Base-by-base conservation (phyloP, 1,140 invertebrate species). In the Macrocentrus cingulum region DNA sequence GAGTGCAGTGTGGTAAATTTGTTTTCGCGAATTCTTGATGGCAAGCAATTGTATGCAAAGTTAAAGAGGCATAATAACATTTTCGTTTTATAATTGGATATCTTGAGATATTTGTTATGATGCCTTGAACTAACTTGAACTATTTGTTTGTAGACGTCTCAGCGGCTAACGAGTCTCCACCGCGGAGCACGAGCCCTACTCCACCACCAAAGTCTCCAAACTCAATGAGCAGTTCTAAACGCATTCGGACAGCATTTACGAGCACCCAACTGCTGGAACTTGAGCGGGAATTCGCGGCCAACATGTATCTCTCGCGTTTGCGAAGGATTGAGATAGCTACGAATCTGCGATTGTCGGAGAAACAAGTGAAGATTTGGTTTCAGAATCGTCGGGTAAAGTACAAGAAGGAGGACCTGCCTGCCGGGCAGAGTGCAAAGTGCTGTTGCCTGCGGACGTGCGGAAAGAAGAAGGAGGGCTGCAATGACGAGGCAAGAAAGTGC, bases 341-440 rank as follows among this genome's bases (percentile, higher is more conserved):
- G 4, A 87, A 90, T 63, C 77, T 97, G 48, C 85, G 88, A 18
- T 75, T 97, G 0, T 94, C 91, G 0, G 94, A 97, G 77, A 97
- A 97, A 72, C 94, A 96, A 79, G 92, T 96, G 36, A 96, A 94
- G 76, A 96, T 96, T 52, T 97, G 94, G 94, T 93, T 96, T 70
- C 93, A 96, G 74, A 95, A 95, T 71, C 82, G 89, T 9, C 82
- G 94, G 2, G 94, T 96, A 2, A 96, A 96, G 70, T 86, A 93
- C 72, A 95, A 96, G 82, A 95, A 95, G 68, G 91, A 89, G 65
- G 89, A 89, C 64, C 68, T 75, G 2, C 78, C 71, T 0, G 68
- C 61, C 29, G 77, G 61, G 0, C 68, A 69, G 32, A 72, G 64
- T 5, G 74, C 77, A 13, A 82, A 82, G 55, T 86, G 84, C 55